phyloP scores from a whole-genome alignment of 2,888 invertebrate genomes.

The Eubasilissa splendida region DNA sequence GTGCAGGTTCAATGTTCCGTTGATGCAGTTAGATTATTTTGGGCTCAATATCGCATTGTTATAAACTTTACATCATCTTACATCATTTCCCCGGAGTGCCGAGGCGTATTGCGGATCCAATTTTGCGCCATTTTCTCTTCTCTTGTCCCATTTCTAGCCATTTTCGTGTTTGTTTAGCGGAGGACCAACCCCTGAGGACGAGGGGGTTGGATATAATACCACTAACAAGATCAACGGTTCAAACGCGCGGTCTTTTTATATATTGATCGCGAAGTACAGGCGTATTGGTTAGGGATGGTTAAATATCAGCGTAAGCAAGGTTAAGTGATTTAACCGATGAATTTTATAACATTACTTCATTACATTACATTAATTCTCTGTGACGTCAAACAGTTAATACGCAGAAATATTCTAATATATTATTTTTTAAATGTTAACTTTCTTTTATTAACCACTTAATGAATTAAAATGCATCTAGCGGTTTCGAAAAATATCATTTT shows the following conservation, averaged over 20 bases:
- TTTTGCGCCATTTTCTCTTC: constrained; percentile 18
- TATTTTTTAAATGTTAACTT: too few species aligned
- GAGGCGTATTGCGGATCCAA: constrained; percentile 32
- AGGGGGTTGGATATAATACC: constrained; percentile 3
- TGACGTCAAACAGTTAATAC: too few species aligned
- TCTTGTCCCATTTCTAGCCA: background rate
- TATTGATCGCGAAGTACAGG: background rate
- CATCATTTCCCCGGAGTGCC: constrained; percentile 18
- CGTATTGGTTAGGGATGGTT: background rate
- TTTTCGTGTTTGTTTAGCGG: constrained; percentile 16
- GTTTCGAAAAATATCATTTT: too few species aligned
- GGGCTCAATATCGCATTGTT: background rate
- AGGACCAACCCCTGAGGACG: background rate
- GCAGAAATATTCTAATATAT: too few species aligned
- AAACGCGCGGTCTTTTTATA: constrained; percentile 15
- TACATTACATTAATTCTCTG: too few species aligned
- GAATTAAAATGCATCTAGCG: too few species aligned
- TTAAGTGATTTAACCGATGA: too few species aligned
- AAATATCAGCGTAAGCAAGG: too few species aligned
- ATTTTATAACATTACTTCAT: too few species aligned
- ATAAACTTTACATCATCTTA: background rate
- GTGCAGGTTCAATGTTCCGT: background rate
- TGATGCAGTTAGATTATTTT: constrained; percentile 6
- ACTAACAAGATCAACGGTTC: constrained; percentile 27
- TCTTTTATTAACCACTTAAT: too few species aligned